Percentiles rank a stretch among this genome's conserved stretches.
These are phyloP conservation scores for Sinosuthora webbiana DNA, from an alignment of 2,113 vertebrate genomes.

Conservation along the genomic window DNA sequence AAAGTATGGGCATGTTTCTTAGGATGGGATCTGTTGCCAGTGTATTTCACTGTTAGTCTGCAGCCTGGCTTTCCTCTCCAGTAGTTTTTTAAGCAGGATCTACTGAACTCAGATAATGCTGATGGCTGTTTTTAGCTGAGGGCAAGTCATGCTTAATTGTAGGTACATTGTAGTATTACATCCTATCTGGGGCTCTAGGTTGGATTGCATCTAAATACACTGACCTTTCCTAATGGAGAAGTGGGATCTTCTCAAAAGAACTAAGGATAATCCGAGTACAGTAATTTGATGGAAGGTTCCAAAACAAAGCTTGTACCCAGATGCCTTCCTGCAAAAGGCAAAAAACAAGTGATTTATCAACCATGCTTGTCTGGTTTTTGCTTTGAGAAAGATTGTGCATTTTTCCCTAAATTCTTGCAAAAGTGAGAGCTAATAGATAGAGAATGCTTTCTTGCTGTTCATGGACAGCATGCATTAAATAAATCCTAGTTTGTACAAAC, in stretches of 20 bases:
- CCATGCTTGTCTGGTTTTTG: not conserved
- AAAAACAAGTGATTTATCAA: not conserved
- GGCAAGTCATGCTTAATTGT: not conserved
- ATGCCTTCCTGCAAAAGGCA: not conserved
- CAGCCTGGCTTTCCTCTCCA: not conserved
- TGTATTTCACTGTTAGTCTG: not conserved
- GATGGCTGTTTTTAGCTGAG: not conserved
- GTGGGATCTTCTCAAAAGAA: not conserved
- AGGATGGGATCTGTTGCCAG: not conserved
- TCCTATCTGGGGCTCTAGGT: not conserved
- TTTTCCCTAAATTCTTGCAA: not conserved
- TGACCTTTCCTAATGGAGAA: not conserved
- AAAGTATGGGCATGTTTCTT: not conserved
- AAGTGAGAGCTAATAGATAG: rapidly evolving
- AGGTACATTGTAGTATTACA: not conserved
- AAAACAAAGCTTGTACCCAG: not conserved
- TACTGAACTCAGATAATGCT: not conserved
- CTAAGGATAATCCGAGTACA: not conserved
- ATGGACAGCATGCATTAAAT: not conserved
- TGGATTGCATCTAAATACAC: not conserved
- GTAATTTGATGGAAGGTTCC: not conserved
- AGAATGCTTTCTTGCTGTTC: not conserved
- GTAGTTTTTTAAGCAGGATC: not conserved
- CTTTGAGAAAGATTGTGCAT: not conserved
- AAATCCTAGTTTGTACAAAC: not conserved